Evolutionary conservation across 2,797 vertebrate species (phyloP).

Genomic region (Sardinella longiceps): DNA sequence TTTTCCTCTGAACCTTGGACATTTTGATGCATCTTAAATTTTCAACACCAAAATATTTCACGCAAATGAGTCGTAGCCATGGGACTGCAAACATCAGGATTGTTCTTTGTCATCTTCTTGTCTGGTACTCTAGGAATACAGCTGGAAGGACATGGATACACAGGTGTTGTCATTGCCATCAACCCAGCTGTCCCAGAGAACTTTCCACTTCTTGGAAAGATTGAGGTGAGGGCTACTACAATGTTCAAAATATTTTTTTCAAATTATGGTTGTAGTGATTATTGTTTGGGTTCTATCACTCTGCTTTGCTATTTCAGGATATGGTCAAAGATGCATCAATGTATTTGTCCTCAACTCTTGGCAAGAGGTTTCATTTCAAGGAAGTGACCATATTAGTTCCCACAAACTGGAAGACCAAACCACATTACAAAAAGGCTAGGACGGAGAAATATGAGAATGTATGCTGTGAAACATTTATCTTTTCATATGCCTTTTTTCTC

Average conservation of each 20-base stretch:
- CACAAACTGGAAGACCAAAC: conserved; percentile 59
- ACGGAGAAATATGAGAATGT: conserved; percentile 68
- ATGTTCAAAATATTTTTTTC: no score
- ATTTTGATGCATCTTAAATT: no score
- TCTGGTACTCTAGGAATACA: conserved; percentile 31
- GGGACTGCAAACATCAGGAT: neutral
- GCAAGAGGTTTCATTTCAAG: conserved; percentile 68
- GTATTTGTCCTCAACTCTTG: conserved; percentile 66
- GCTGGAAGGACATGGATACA: conserved; percentile 50
- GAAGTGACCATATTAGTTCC: conserved; percentile 72
- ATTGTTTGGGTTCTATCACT: neutral
- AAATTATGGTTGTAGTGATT: no score
- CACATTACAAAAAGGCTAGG: conserved; percentile 55
- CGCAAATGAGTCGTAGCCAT: neutral
- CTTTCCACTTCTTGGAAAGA: conserved; percentile 37
- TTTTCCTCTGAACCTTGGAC: no score
- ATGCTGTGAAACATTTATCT: conserved; percentile 26
- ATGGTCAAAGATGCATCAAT: conserved; percentile 69
- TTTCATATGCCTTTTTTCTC: no score
- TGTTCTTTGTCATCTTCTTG: neutral
- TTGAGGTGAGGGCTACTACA: conserved; percentile 30
- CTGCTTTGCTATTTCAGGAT: conserved; percentile 53
- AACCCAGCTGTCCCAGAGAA: conserved; percentile 42
- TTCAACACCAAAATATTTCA: no score
- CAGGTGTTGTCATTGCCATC: conserved; percentile 43